Evolutionary conservation across 2,113 vertebrate species (phyloP).

Genomic region (Saccopteryx bilineata): DNA sequence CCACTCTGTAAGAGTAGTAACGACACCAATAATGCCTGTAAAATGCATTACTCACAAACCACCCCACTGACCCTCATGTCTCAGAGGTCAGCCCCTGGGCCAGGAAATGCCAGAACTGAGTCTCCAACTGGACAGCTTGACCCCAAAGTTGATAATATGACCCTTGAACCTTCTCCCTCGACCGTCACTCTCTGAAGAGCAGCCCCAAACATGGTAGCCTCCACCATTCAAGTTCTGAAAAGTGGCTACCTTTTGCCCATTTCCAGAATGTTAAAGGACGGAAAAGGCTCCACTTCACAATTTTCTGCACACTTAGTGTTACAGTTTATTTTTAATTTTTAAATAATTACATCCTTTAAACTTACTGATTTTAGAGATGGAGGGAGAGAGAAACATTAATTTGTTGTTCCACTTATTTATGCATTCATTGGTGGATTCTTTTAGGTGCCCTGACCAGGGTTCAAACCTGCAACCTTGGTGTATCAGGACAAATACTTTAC

Average conservation of each 20-base stretch:
- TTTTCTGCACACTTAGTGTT: background rate
- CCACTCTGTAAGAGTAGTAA: background rate
- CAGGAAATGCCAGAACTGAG: constrained; percentile 10
- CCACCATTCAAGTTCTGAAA: background rate
- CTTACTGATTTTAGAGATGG: no score
- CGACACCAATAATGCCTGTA: background rate
- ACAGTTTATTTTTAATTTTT: no score
- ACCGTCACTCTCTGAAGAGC: background rate
- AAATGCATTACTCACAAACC: background rate
- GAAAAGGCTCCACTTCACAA: background rate
- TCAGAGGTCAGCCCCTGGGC: background rate
- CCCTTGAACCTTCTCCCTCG: constrained; percentile 44
- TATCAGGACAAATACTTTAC: background rate
- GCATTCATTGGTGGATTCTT: no score
- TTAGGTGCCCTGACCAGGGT: no score
- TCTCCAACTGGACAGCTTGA: background rate
- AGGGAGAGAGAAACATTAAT: no score
- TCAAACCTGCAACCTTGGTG: background rate
- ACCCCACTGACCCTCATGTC: background rate
- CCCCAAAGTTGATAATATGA: background rate
- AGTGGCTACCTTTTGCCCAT: background rate
- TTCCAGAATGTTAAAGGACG: background rate
- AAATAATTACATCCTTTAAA: no score
- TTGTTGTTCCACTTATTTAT: no score
- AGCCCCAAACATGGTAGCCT: background rate